These are phyloP conservation scores for Indri indri DNA, from an alignment of 2,113 vertebrate genomes.

Conservation along the genomic window DNA sequence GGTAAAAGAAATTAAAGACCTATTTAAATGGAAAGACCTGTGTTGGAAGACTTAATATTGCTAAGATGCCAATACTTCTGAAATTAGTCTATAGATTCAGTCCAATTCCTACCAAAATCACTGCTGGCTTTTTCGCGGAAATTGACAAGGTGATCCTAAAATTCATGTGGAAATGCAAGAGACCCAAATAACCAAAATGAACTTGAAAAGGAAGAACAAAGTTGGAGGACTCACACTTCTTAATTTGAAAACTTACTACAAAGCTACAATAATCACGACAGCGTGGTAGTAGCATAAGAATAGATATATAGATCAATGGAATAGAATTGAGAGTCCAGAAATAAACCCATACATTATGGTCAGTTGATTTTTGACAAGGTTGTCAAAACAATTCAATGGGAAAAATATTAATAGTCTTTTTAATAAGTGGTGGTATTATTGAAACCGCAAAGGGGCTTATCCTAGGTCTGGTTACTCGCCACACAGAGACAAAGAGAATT, in stretches of 20 bases:
- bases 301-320: neutral
- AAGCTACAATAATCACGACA: neutral
- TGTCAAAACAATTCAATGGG: neutral
- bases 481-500: too few species aligned
- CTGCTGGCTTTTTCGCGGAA: neutral
- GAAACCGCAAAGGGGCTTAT: too few species aligned
- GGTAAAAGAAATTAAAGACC: neutral
- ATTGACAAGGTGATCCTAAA: neutral
- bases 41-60: neutral
- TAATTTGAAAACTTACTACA: slow-evolving; percentile 17
- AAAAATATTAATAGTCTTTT: neutral
- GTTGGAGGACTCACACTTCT: neutral
- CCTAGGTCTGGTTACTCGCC: too few species aligned
- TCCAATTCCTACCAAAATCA: neutral
- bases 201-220: neutral
- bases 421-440: neutral
- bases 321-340: neutral
- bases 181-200: slow-evolving; percentile 16
- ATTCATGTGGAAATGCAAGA: neutral
- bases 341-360: neutral
- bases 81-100: neutral
- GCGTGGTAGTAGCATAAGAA: neutral
- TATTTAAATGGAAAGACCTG: neutral
- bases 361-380: neutral
- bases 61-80: neutral